Evolutionary conservation across 2,888 invertebrate genomes (phyloP), one percentile per base, ranked within the genome.

Genomic region (Aelia acuminata): DNA sequence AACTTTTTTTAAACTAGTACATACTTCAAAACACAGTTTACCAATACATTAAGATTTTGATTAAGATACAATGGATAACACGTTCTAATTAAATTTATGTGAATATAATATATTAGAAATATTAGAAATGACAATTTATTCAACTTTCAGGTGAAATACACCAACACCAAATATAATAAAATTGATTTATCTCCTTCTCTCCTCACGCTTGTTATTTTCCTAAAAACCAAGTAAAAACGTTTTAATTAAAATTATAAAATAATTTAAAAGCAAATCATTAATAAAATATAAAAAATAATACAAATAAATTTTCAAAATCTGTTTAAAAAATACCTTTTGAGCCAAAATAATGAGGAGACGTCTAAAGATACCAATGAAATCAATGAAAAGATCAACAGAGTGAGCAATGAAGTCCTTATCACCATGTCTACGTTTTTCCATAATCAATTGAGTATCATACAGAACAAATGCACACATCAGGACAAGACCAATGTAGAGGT

Each of bases 361-460:
- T 91, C 98, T 96, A 96, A 99, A 98, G 92, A 99, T 95, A 91
- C 97, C 96, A 93, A 98, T 94, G 92, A 99, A 96, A 93, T 99
- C 99, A 92, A 99, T 95, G 94, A 99, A 99, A 90, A 99, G 94
- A 92, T 98, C 97, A 91, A 99, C 94, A 22, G 98, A 96, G 93
- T 99, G 98, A 92, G 95, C 94, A 90, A 99, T 96, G 92, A 97
- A 98, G 93, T 99, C 99, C 92, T 96, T 96, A 94, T 95, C 98
- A 89, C 99, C 98, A 93, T 94, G 94, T 90, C 97, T 95, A 91
- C 96, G 95, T 92, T 98, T 98, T 93, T 98, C 98, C 91, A 99
- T 96, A 91, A 99, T 98, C 90, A 97, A 93, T 93, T 99, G 99
- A n/a, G 99, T 99, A 93, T 99, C 99, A 92, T 97, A 99, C 90